Evolutionary conservation across 2,797 vertebrate species (phyloP).

Genomic region (Platyrinchus mystaceus): DNA sequence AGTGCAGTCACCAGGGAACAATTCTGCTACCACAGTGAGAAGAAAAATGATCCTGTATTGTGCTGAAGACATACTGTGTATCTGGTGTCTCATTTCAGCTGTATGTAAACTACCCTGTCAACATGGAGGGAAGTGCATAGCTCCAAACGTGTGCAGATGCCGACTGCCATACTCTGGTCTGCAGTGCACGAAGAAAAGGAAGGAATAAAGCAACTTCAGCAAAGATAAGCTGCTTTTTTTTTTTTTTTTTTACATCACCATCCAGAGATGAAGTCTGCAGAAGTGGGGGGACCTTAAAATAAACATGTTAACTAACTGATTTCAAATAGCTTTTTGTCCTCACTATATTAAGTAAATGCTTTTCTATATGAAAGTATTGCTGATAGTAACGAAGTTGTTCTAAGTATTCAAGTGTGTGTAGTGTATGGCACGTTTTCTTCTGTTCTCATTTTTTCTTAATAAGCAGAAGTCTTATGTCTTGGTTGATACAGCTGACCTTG

Average conservation of each 20-base stretch:
- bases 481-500: constrained; percentile 1
- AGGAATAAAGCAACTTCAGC: constrained; percentile 32
- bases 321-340: background rate
- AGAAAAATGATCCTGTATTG: constrained; percentile 17
- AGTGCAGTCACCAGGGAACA: background rate
- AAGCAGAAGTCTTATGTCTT: background rate
- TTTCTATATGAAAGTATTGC: background rate
- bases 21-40: background rate
- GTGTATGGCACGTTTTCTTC: background rate
- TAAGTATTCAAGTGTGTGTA: background rate
- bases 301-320: background rate
- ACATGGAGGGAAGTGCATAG: constrained; percentile 86
- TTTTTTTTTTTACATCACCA: background rate
- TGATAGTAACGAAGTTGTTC: background rate
- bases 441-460: background rate
- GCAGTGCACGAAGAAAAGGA: constrained; percentile 80
- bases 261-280: background rate
- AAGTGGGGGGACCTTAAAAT: background rate
- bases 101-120: constrained; percentile 80
- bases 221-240: constrained; percentile 24
- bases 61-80: background rate
- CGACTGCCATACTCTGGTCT: constrained; percentile 76
- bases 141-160: constrained; percentile 83
- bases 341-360: background rate
- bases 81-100: constrained; percentile 69